phyloP scores from a whole-genome alignment of 2,797 vertebrate species.

The Hemibagrus guttatus region DNA sequence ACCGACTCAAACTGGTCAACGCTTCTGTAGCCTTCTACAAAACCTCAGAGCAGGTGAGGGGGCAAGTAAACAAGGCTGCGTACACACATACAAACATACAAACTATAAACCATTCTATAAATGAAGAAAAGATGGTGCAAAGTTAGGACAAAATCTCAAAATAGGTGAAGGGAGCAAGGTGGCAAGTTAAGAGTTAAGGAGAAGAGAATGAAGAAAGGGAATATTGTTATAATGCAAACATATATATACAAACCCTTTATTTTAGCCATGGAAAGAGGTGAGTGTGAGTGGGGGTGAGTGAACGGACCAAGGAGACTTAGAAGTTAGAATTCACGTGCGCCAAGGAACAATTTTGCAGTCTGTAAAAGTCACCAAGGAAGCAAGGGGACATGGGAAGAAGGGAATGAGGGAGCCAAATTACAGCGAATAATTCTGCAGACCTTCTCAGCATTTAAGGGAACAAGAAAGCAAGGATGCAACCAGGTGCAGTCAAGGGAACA shows the following conservation, averaged over 20 bases:
- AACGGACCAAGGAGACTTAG: not conserved
- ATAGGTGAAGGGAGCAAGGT: not conserved
- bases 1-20: constrained; percentile 95
- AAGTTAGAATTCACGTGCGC: not conserved
- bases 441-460: not conserved
- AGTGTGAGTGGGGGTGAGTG: not conserved
- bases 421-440: not conserved
- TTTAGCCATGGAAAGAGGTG: not conserved
- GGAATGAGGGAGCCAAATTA: not conserved
- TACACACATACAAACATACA: not conserved
- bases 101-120: not conserved
- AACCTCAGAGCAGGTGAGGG: constrained; percentile 93
- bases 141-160: not conserved
- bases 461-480: not conserved
- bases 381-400: too few relatives aligned
- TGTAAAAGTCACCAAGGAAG: too few relatives aligned
- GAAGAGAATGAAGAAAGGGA: not conserved
- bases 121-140: not conserved
- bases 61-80: not conserved
- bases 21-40: constrained; percentile 99
- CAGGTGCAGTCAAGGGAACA: not conserved
- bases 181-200: not conserved
- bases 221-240: not conserved
- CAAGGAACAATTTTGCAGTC: too few relatives aligned
- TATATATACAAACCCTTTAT: not conserved